Base-by-base conservation (phyloP, 1,140 invertebrate species). In the Arctopsyche grandis region DNA sequence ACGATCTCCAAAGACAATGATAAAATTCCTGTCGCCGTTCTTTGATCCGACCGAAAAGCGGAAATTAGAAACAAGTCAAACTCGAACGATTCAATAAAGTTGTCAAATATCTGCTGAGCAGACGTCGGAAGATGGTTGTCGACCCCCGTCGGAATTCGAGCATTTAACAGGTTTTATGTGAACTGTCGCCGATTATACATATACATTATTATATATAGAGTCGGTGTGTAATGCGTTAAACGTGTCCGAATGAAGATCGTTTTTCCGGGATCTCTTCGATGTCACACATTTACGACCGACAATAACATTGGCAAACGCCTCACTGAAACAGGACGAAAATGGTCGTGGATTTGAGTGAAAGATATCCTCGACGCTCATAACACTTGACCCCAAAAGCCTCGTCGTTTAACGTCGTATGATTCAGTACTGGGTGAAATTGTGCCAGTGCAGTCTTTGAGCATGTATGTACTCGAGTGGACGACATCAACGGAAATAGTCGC, bases 141-240 rank as follows among this genome's bases (percentile, higher is more conserved):
- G 48, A 52, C 16, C 16, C 16, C 4, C 12, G 12, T 3, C 48
- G 48, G 16, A 52, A 38, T 38, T 38, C 29, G 29, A 38, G 7
- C 29, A 38, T 38, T 38, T 38, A 38, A 38, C 29, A 38, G 29
- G 29, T 52, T 52, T 52, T 52, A 52, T 52, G 12, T 22, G 63
- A 60, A 60, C 56, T 22, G 63, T 66, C 21, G 63, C 12, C 14
- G 21, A 66, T 22, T 66, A 63, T 24, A 63, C 12, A 24, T 63
- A n/a, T n/a, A n/a, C n/a, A n/a, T n/a, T n/a, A n/a, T n/a, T n/a
- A 19, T 60, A 60, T 60, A 60, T 60, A 60, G 21, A 60, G 56
- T 19, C 56, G n/a, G 56, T 19, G 56, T 16, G 56, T 60, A 60
- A 66, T 29, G 63, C 14, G 63, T 66, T 66, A 66, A 66, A 66